Evolutionary conservation across 2,888 invertebrate genomes (phyloP).

Genomic region (Aleiodes testaceus): DNA sequence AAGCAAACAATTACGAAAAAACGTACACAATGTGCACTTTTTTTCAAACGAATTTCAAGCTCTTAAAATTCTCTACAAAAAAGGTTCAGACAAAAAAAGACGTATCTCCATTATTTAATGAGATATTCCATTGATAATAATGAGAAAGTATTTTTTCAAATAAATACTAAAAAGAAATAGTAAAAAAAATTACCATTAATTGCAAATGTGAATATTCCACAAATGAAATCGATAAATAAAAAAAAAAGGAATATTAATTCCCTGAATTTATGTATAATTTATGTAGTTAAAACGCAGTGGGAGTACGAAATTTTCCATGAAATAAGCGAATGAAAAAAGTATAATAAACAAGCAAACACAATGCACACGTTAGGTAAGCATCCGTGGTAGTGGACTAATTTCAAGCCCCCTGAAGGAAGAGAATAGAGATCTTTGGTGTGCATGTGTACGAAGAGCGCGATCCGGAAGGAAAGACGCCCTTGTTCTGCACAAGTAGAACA

Average conservation of each 20-base stretch:
- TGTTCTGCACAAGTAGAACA: constrained; percentile 35
- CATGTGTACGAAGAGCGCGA: constrained; percentile 3
- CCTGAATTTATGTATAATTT: too few relatives aligned
- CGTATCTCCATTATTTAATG: too few relatives aligned
- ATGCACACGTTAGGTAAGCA: constrained; percentile 17
- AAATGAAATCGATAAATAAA: constrained; percentile 1
- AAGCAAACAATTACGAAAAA: too few relatives aligned
- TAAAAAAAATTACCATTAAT: not conserved
- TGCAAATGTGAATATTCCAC: constrained; percentile 6
- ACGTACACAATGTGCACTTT: not conserved
- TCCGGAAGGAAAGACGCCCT: constrained; percentile 39
- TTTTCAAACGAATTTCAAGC: too few relatives aligned
- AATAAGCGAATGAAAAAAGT: not conserved
- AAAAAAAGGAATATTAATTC: too few relatives aligned
- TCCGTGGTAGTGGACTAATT: constrained; percentile 22
- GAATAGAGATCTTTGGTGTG: constrained; percentile 6
- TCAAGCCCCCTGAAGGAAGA: constrained; percentile 7
- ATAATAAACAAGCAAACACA: constrained; percentile 3
- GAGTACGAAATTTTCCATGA: not conserved
- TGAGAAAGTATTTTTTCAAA: too few relatives aligned
- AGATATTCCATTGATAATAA: too few relatives aligned
- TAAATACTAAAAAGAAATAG: too few relatives aligned
- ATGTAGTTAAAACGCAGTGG: not conserved
- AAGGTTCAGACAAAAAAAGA: too few relatives aligned
- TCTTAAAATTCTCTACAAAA: too few relatives aligned